Evolutionary conservation across 1,140 invertebrate species (phyloP).

Genomic region (Bombus picipes): DNA sequence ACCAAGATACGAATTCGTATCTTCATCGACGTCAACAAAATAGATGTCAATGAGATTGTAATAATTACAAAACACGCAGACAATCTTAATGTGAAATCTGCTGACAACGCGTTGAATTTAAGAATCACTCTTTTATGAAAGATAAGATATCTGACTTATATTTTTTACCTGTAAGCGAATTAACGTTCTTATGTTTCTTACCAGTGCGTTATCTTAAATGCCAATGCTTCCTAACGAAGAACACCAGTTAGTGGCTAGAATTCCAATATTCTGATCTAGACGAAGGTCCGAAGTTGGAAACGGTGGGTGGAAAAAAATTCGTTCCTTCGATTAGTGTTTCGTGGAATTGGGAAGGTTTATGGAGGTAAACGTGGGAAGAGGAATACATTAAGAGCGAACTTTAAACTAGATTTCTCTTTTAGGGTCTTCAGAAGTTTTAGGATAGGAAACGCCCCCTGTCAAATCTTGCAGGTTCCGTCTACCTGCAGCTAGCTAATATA

Average conservation of each 20-base stretch:
- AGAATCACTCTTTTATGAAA: too few species aligned
- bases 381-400: background rate
- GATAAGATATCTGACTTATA: too few species aligned
- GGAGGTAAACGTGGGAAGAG: background rate
- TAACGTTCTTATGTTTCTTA: too few species aligned
- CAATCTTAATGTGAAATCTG: too few species aligned
- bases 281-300: background rate
- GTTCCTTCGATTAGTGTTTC: background rate
- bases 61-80: too few species aligned
- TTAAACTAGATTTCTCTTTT: background rate
- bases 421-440: background rate
- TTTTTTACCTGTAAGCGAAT: too few species aligned
- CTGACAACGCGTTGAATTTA: too few species aligned
- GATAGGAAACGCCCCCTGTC: background rate
- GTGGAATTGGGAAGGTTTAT: background rate
- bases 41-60: too few species aligned
- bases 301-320: background rate
- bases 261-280: background rate
- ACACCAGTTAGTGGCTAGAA: background rate
- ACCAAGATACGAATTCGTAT: too few species aligned
- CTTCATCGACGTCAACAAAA: too few species aligned
- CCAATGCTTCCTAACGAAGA: background rate
- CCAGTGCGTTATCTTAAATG: too few species aligned
- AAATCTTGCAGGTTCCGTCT: background rate
- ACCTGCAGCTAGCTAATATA: conserved; percentile 16